These are phyloP conservation scores for Cryptops parisi DNA, from an alignment of 2,888 invertebrate species.

Conservation along the genomic window DNA sequence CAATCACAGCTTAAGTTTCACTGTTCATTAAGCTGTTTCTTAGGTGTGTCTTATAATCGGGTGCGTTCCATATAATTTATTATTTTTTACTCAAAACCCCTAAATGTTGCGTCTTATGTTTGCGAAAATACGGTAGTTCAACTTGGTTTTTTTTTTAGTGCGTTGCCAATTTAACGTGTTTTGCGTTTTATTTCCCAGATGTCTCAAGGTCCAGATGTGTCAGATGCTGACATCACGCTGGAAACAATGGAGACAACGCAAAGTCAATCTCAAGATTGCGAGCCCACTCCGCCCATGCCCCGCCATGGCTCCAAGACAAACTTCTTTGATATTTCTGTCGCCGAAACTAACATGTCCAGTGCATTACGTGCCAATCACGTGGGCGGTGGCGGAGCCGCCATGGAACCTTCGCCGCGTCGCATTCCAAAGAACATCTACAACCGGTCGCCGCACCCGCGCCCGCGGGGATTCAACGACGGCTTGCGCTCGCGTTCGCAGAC, in stretches of 20 bases:
- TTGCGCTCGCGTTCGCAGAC: slow-evolving; percentile 40
- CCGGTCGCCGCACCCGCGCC: slow-evolving; percentile 67
- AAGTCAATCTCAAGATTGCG: slow-evolving; percentile 72
- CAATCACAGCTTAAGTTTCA: too few relatives aligned
- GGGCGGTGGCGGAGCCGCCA: slow-evolving; percentile 7
- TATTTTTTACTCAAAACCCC: too few relatives aligned
- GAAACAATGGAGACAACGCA: slow-evolving; percentile 26
- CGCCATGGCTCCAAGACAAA: slow-evolving; percentile 73
- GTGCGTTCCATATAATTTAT: too few relatives aligned
- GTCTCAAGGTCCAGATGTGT: slow-evolving; percentile 19
- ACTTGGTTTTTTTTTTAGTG: too few relatives aligned
- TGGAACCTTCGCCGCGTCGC: slow-evolving; percentile 33
- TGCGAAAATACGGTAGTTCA: too few relatives aligned
- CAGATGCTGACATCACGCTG: slow-evolving; percentile 74
- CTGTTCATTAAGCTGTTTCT: too few relatives aligned
- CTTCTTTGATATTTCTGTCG: slow-evolving; percentile 63
- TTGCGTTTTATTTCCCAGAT: slow-evolving; percentile 13
- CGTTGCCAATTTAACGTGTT: too few relatives aligned
- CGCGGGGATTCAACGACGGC: slow-evolving; percentile 32
- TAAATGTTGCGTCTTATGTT: too few relatives aligned
- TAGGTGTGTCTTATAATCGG: too few relatives aligned
- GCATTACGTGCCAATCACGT: slow-evolving; percentile 19
- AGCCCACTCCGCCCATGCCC: slow-evolving; percentile 56
- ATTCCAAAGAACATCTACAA: slow-evolving; percentile 29
- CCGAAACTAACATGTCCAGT: slow-evolving; percentile 24